Conservation (phyloP, 2,888 invertebrate species). For the Pristionchus mayeri region DNA sequence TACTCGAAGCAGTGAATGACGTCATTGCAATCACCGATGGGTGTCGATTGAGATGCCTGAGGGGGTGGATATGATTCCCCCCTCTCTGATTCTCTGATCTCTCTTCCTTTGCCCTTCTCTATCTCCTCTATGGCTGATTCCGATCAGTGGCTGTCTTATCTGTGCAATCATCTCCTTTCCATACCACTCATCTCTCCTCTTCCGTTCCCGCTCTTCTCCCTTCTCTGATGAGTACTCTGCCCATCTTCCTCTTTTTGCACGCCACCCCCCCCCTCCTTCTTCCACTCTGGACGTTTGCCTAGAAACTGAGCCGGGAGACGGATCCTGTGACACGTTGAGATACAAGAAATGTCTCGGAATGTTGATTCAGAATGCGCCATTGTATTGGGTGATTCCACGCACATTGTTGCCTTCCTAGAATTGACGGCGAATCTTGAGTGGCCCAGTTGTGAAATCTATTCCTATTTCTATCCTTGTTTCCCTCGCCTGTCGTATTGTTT, state of each 20-base stretch:
- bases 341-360: background rate
- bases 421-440: background rate
- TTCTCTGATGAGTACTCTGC: conserved; percentile 44
- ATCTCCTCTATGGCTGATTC: background rate
- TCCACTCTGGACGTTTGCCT: conserved; percentile 28
- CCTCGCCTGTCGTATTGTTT: background rate
- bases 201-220: conserved; percentile 37
- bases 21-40: background rate
- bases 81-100: conserved; percentile 13
- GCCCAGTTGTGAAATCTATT: background rate
- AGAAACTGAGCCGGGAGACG: background rate
- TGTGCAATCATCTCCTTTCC: background rate
- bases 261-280: conserved; percentile 39
- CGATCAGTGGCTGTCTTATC: background rate
- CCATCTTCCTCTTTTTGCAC: conserved; percentile 44
- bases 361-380: background rate
- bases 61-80: background rate
- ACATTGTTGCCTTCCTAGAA: background rate
- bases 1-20: background rate
- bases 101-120: conserved; percentile 1
- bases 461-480: conserved; percentile 1
- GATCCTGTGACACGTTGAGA: background rate
- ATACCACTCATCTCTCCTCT: conserved; percentile 45
- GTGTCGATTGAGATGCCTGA: background rate
- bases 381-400: background rate